A percentile compares a stretch with the other conserved stretches of the same genome.
Conservation (phyloP, 2,797 vertebrate genomes). For the Eulemur coronatus region DNA sequence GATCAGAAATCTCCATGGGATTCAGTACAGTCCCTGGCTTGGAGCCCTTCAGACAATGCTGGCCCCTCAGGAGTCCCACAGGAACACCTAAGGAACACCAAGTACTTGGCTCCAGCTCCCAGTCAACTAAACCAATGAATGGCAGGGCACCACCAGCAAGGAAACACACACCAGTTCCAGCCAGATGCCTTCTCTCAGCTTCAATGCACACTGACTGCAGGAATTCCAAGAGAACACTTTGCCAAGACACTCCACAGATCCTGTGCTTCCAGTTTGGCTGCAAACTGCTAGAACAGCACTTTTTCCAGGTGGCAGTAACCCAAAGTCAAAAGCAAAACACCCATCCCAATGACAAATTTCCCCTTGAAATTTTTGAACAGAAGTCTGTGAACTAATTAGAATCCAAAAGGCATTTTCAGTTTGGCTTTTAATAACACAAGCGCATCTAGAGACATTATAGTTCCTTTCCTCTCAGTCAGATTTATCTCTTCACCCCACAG, state of each 20-base stretch:
- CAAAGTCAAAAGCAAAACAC: background rate
- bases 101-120: background rate
- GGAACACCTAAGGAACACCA: background rate
- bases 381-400: background rate
- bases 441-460: background rate
- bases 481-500: background rate
- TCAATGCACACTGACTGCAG: background rate
- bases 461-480: background rate
- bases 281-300: background rate
- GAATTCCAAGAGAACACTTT: background rate
- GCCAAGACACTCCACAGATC: background rate
- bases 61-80: accelerated
- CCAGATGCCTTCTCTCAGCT: background rate
- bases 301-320: background rate
- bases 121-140: background rate
- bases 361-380: background rate
- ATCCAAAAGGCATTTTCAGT: background rate
- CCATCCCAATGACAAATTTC: background rate
- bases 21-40: background rate
- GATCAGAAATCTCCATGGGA: background rate
- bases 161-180: background rate
- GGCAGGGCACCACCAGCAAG: background rate
- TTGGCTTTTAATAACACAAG: background rate
- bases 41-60: accelerated
- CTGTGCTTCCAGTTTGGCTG: background rate